phyloP scores from a whole-genome alignment of 2,113 vertebrate species.

The Tachysurus fulvidraco region DNA sequence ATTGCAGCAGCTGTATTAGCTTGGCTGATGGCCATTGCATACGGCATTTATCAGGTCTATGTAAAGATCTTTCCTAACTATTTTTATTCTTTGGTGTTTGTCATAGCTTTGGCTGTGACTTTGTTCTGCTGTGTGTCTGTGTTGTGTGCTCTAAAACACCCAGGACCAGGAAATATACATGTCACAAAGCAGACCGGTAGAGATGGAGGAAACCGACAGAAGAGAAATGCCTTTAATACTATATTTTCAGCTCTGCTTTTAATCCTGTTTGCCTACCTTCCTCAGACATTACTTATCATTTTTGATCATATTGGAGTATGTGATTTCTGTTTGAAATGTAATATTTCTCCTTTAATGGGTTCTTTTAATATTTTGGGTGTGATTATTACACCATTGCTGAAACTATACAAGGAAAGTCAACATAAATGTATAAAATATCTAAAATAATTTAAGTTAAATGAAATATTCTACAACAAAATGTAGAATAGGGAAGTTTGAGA shows the following conservation, averaged over 20 bases:
- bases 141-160: not conserved
- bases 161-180: not conserved
- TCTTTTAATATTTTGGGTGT: slow-evolving; percentile 19
- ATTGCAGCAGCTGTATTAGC: not conserved
- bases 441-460: no score
- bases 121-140: slow-evolving; percentile 11
- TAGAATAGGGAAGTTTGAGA: no score
- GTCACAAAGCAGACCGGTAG: not conserved
- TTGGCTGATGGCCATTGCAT: not conserved
- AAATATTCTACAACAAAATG: no score
- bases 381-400: slow-evolving; percentile 15
- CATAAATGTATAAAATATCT: no score
- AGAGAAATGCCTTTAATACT: slow-evolving; percentile 1
- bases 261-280: not conserved
- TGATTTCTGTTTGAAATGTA: not conserved
- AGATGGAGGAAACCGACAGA: not conserved
- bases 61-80: not conserved
- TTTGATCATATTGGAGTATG: not conserved
- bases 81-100: not conserved
- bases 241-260: not conserved
- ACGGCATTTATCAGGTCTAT: not conserved
- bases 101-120: not conserved
- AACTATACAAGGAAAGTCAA: not conserved
- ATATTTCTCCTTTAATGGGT: not conserved
- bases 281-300: not conserved